Evolutionary conservation across 2,888 invertebrate species (phyloP).

Genomic region (Onthophagus sagittarius): DNA sequence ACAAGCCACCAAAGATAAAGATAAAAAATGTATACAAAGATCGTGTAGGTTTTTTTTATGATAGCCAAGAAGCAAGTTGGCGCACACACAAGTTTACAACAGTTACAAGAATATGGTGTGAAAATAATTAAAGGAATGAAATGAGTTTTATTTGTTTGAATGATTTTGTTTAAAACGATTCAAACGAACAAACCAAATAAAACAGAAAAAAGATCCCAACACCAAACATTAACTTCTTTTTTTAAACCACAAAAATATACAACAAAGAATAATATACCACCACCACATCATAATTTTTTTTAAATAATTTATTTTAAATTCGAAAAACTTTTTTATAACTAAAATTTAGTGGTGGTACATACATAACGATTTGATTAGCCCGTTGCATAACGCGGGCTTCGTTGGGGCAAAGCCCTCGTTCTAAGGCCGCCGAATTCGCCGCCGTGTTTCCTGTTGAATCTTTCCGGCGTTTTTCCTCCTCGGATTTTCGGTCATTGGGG

Average conservation of each 20-base stretch:
- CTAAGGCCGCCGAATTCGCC: constrained; percentile 51
- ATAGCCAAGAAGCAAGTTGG: neutral
- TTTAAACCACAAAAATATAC: too few species aligned
- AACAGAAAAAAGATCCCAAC: too few species aligned
- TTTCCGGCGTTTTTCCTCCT: constrained; percentile 47
- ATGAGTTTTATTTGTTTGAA: neutral
- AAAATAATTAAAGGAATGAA: neutral
- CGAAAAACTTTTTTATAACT: neutral
- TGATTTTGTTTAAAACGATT: too few species aligned
- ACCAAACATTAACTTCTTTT: too few species aligned
- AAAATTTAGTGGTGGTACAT: constrained; percentile 50
- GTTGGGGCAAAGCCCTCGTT: constrained; percentile 58
- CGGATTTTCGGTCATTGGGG: constrained; percentile 30
- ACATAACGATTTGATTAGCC: constrained; percentile 85
- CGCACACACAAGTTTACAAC: neutral
- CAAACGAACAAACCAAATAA: too few species aligned
- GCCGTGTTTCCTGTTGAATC: constrained; percentile 38
- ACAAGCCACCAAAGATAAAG: neutral
- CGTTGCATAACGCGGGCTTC: constrained; percentile 79
- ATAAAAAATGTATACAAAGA: neutral
- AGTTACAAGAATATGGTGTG: neutral
- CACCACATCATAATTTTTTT: neutral
- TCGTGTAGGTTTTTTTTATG: neutral
- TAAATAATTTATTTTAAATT: neutral
- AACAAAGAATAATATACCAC: too few species aligned